phyloP scores from a whole-genome alignment of 2,888 invertebrate genomes.

The Acronicta leporina region DNA sequence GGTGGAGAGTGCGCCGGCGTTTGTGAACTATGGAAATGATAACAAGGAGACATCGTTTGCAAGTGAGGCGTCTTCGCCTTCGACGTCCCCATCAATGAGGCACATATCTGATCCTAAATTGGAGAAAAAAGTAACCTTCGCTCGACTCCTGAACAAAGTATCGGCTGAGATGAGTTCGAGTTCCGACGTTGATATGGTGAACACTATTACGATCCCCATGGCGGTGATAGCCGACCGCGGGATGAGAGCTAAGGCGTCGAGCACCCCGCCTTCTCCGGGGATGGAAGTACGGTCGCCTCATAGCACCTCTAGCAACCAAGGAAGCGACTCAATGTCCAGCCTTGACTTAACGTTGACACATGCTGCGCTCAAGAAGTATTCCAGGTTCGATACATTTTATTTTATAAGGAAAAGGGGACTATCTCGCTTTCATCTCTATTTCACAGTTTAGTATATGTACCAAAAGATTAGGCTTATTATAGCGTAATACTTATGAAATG shows the following conservation, averaged over 20 bases:
- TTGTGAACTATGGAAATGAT: slow-evolving; percentile 82
- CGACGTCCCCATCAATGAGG: slow-evolving; percentile 88
- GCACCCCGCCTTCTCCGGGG: slow-evolving; percentile 91
- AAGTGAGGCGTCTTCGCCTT: slow-evolving; percentile 85
- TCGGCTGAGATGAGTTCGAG: slow-evolving; percentile 94
- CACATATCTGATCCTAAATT: slow-evolving; percentile 91
- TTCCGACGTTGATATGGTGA: slow-evolving; percentile 91
- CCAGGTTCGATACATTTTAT: slow-evolving; percentile 66
- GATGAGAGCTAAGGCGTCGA: slow-evolving; percentile 80
- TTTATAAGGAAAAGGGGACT: no score
- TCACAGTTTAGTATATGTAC: no score
- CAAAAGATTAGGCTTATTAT: no score
- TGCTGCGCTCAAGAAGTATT: slow-evolving; percentile 89
- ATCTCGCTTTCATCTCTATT: no score
- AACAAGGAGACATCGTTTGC: slow-evolving; percentile 90
- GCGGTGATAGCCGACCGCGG: slow-evolving; percentile 82
- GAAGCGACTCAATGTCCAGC: slow-evolving; percentile 93
- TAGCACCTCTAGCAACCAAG: slow-evolving; percentile 93
- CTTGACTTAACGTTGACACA: slow-evolving; percentile 91
- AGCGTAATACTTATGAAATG: no score
- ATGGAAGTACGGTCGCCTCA: slow-evolving; percentile 90
- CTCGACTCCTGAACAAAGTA: slow-evolving; percentile 92
- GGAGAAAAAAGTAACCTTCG: slow-evolving; percentile 94
- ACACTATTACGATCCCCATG: slow-evolving; percentile 86
- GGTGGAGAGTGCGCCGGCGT: slow-evolving; percentile 85